Evolutionary conservation across 92 coral and sea anemone genomes (phyloP), one percentile per base, ranked within the genome.

Genomic region (Pocillopora meandrina): DNA sequence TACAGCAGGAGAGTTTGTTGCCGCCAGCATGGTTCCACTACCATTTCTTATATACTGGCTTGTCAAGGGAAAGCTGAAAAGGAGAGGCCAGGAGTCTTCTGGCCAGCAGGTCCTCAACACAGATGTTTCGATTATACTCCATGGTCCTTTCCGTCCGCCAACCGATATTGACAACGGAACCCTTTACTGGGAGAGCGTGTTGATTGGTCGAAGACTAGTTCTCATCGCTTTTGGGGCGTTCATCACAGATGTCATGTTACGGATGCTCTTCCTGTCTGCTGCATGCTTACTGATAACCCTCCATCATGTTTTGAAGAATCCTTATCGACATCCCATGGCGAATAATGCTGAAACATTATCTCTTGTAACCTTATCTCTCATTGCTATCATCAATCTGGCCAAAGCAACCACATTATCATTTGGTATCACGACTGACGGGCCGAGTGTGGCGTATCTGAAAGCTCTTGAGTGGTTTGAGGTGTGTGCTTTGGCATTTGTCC

Each of bases 11-110:
- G 87, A 87, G 58, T 90, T 90, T 47, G 82, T 90, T 11, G 88
- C 77, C 5, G 88, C 93, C 17, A 82, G 93, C 68, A 68, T 83
- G 47, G 42, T 87, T 36, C 93, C 93, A 55, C 56, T 90, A 72
- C 93, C 93, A 14, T 86, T 90, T 77, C 61, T 90, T 15, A 10
- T 90, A 12, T 82, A 87, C 85, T 90, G 93, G 93, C 14, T 70
- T 36, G 23, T 42, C 10, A 42, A 49, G 60, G 34, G 9, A 26
- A 60, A 52, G 5, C 16, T 23, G 19, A 33, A 34, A 18, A 57
- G 60, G 26, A 66, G 58, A 49, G 61, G 72, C 15, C 7, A 20
- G 11, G n/a, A 65, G 10, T 18, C 59, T 6, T 2, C 18, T 34
- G 47, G 10, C 17, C 56, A 0, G 23, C 79, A 62, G 42, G 71